Evolutionary conservation across 1,140 invertebrate genomes (phyloP).

Genomic region (Scylla paramamosain): DNA sequence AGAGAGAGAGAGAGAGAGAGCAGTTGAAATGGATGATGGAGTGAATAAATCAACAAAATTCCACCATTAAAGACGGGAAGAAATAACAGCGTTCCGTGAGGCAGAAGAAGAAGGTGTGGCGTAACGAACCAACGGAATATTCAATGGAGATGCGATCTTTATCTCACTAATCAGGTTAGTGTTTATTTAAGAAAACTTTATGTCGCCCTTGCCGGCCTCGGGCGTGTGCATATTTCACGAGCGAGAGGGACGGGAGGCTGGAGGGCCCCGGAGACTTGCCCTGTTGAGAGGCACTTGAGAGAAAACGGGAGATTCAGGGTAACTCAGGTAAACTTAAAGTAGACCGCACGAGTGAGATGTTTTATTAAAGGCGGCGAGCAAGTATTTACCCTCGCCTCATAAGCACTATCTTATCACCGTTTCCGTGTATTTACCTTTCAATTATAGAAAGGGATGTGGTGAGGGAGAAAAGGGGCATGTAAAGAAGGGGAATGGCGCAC

Average conservation of each 20-base stretch:
- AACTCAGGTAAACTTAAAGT: not conserved
- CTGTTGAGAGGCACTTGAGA: not conserved
- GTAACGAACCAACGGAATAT: too few species aligned
- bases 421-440: not conserved
- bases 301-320: slow-evolving; percentile 3
- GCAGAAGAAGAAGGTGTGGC: too few species aligned
- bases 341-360: slow-evolving; percentile 18
- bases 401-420: not conserved
- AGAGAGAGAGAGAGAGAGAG: too few species aligned
- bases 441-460: not conserved
- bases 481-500: not conserved
- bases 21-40: too few species aligned
- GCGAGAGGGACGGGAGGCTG: not conserved
- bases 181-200: slow-evolving; percentile 19
- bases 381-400: not conserved
- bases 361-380: not conserved
- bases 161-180: slow-evolving; percentile 24
- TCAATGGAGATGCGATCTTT: too few species aligned
- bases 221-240: not conserved
- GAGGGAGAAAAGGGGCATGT: not conserved
- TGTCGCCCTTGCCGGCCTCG: not conserved
- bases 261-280: not conserved
- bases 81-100: too few species aligned
- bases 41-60: too few species aligned
- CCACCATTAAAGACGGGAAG: too few species aligned